phyloP scores from a whole-genome alignment of 2,113 vertebrate genomes.

The Excalfactoria chinensis region DNA sequence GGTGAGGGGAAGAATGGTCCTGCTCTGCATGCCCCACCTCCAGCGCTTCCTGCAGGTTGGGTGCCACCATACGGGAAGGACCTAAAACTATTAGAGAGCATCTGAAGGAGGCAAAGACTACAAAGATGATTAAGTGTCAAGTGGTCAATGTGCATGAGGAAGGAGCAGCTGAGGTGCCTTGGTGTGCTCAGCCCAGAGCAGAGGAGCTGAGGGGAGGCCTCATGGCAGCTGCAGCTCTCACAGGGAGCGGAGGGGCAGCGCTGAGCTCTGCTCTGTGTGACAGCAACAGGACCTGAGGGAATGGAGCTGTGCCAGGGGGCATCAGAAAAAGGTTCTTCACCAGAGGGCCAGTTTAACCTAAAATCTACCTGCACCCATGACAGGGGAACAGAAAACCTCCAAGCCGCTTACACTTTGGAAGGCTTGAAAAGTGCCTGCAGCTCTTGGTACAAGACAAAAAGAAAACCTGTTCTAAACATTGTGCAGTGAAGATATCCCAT shows the following conservation, averaged over 20 bases:
- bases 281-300: not conserved
- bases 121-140: not conserved
- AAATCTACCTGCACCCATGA: no score
- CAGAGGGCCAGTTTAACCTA: no score
- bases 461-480: not conserved
- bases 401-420: not conserved
- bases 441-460: not conserved
- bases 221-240: no score
- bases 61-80: not conserved
- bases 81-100: not conserved
- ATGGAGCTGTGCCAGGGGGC: not conserved
- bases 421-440: not conserved
- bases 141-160: not conserved
- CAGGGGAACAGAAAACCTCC: not conserved
- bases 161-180: not conserved
- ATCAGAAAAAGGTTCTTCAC: not conserved
- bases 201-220: not conserved
- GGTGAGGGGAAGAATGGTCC: not conserved
- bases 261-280: not conserved
- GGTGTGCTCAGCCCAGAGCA: not conserved
- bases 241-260: no score
- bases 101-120: not conserved
- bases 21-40: not conserved
- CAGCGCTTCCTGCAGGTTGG: not conserved
- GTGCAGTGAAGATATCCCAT: not conserved